Evolutionary conservation across 2,797 vertebrate species (phyloP).

Genomic region (Heteromormyrus szaboi): DNA sequence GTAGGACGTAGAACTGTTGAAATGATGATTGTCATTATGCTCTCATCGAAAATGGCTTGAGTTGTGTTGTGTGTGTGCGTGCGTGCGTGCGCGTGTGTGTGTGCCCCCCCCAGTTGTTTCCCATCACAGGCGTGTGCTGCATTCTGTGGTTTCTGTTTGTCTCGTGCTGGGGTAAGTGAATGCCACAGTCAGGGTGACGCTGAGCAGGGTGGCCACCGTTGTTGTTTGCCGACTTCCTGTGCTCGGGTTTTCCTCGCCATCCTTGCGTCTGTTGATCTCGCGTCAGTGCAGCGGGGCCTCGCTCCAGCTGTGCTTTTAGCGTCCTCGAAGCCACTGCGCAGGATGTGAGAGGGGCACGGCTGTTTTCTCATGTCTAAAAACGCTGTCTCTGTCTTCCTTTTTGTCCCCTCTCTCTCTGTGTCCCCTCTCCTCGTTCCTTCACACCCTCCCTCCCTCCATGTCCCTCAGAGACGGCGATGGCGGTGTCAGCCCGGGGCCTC

Average conservation of each 20-base stretch:
- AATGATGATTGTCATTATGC: neutral
- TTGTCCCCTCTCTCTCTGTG: neutral
- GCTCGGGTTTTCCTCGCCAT: neutral
- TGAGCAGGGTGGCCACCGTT: neutral
- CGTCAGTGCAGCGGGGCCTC: neutral
- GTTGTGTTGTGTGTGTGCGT: neutral
- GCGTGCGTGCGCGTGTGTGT: neutral
- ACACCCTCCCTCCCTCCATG: neutral
- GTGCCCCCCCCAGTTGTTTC: neutral
- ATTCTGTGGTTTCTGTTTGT: neutral
- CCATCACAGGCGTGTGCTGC: neutral
- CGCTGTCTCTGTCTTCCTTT: neutral
- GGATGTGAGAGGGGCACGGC: neutral
- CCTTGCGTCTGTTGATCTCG: neutral
- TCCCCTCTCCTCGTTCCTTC: neutral
- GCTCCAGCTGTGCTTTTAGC: neutral
- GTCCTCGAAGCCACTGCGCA: neutral
- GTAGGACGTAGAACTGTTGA: neutral
- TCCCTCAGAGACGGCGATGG: conserved; percentile 49
- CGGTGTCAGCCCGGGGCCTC: conserved; percentile 81
- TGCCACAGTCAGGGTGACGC: neutral
- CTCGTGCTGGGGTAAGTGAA: neutral
- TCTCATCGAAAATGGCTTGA: neutral
- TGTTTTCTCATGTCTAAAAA: neutral
- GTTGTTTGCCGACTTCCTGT: neutral